Conservation (phyloP, 2,797 vertebrate species). For the Saxicola maurus region DNA sequence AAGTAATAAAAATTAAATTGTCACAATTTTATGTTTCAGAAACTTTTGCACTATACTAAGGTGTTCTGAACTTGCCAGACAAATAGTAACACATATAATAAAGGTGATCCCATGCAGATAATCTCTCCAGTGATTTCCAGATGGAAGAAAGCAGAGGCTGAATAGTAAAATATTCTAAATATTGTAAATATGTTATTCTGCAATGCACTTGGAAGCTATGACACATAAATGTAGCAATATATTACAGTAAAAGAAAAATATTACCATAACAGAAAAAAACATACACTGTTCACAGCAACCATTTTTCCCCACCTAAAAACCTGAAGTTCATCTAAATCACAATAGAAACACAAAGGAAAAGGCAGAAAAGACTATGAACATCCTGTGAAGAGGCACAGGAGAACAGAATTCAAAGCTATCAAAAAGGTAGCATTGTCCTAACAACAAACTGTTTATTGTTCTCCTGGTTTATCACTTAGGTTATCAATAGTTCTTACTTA, state of each 20-base stretch:
- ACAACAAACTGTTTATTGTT: background rate
- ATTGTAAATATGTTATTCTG: background rate
- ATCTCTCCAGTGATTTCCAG: background rate
- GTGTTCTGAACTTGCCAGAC: background rate
- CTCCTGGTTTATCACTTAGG: background rate
- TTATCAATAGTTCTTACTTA: background rate
- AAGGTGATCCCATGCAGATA: background rate
- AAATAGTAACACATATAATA: background rate
- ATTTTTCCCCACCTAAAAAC: background rate
- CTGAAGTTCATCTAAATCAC: background rate
- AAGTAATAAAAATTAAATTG: background rate
- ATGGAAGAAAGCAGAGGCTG: background rate
- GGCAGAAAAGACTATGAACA: background rate
- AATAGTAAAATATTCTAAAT: background rate
- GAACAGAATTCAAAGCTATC: background rate
- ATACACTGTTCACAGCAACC: background rate
- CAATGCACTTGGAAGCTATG: background rate
- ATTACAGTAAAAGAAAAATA: background rate
- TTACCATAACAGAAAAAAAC: background rate
- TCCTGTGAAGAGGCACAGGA: background rate
- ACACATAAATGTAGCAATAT: background rate
- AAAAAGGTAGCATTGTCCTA: background rate
- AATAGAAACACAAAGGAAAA: background rate
- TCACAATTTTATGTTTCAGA: background rate
- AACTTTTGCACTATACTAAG: background rate